phyloP scores from a whole-genome alignment of 2,113 vertebrate genomes.

The Labeo rohita region DNA sequence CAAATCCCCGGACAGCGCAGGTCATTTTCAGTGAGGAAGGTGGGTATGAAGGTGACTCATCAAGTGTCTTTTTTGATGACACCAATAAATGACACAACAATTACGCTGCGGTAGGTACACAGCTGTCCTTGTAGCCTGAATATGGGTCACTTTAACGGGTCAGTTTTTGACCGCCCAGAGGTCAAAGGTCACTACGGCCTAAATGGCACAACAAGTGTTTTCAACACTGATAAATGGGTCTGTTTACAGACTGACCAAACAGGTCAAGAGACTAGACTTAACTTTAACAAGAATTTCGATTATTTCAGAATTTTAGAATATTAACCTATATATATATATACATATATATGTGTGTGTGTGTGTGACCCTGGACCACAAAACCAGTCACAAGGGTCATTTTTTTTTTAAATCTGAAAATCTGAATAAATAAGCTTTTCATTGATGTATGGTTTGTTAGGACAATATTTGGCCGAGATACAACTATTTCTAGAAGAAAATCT shows the following conservation, averaged over 20 bases:
- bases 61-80: conserved; percentile 43
- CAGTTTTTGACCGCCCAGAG: conserved; percentile 30
- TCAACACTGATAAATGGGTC: conserved; percentile 23
- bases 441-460: too few relatives aligned
- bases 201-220: conserved; percentile 7
- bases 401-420: too few relatives aligned
- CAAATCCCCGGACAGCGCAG: conserved; percentile 47
- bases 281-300: neutral
- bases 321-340: too few relatives aligned
- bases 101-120: conserved; percentile 11
- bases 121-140: conserved; percentile 35
- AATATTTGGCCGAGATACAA: too few relatives aligned
- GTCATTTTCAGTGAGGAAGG: conserved; percentile 48
- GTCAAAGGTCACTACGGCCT: conserved; percentile 30
- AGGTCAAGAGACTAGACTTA: neutral
- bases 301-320: too few relatives aligned
- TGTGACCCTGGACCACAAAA: too few relatives aligned
- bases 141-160: conserved; percentile 35
- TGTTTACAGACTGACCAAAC: conserved; percentile 17
- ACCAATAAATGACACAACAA: conserved; percentile 48
- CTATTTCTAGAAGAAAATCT: too few relatives aligned
- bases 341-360: too few relatives aligned
- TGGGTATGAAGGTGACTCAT: conserved; percentile 44
- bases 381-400: too few relatives aligned
- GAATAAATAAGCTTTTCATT: too few relatives aligned